phyloP scores from a whole-genome alignment of 1,140 invertebrate genomes.

The Stratiolaelaps scimitus region DNA sequence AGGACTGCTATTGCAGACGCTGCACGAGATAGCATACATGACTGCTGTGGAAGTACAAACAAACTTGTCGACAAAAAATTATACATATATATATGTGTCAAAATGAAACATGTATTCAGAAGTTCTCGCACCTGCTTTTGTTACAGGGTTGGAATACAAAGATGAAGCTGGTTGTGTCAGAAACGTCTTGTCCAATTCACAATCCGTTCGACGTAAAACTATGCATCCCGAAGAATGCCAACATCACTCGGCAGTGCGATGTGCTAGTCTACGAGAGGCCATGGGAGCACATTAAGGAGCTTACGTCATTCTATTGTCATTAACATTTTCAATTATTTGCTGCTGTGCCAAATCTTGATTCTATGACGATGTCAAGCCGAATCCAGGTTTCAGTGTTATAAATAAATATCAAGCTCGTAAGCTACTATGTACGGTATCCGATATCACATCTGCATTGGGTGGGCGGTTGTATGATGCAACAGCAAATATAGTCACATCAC shows the following conservation, averaged over 20 bases:
- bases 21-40: no score
- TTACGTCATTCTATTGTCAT: constrained; percentile 23
- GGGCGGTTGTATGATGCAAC: no score
- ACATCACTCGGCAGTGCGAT: neutral
- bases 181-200: constrained; percentile 11
- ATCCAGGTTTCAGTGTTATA: no score
- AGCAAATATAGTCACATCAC: no score
- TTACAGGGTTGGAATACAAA: constrained; percentile 23
- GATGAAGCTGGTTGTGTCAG: constrained; percentile 10
- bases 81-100: neutral
- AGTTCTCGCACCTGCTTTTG: neutral
- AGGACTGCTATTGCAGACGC: neutral
- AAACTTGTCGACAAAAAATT: no score
- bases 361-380: no score
- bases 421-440: no score
- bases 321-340: neutral
- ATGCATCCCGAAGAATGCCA: constrained; percentile 11
- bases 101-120: neutral
- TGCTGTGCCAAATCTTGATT: no score
- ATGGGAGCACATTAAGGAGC: constrained; percentile 25
- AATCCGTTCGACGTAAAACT: neutral
- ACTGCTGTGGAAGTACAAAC: no score
- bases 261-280: constrained; percentile 12
- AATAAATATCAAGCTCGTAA: no score
- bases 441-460: no score